These are phyloP conservation scores for Oreotrochilus melanogaster DNA, from an alignment of 2,113 vertebrate species.

Conservation along the genomic window DNA sequence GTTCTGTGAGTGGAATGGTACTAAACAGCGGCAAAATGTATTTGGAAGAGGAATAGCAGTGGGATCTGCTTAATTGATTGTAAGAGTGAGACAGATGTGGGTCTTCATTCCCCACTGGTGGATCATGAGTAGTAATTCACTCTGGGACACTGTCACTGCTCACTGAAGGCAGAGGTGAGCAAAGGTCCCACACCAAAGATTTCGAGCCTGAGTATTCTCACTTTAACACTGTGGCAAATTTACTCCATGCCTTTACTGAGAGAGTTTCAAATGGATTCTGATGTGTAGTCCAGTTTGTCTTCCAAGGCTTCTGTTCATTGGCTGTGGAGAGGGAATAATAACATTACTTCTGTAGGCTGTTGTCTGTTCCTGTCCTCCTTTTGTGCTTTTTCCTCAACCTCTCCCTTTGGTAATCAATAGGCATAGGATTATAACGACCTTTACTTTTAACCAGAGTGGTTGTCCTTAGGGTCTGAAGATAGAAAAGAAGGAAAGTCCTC, in stretches of 20 bases:
- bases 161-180: not conserved
- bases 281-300: not conserved
- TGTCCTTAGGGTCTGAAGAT: not conserved
- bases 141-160: fast-evolving
- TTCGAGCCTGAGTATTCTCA: not conserved
- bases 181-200: not conserved
- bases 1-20: not conserved
- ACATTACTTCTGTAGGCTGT: not conserved
- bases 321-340: not conserved
- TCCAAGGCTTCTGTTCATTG: not conserved
- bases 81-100: not conserved
- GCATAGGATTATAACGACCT: not conserved
- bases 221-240: not conserved
- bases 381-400: not conserved
- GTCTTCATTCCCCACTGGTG: not conserved
- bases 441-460: not conserved
- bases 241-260: not conserved
- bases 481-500: not conserved
- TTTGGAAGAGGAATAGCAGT: not conserved
- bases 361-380: not conserved
- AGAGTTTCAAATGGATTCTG: not conserved
- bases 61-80: not conserved
- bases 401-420: not conserved
- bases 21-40: not conserved
- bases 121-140: not conserved